phyloP scores from a whole-genome alignment of 53 echinoderm and acorn worm genomes.

The Hippasteria phrygiana region DNA sequence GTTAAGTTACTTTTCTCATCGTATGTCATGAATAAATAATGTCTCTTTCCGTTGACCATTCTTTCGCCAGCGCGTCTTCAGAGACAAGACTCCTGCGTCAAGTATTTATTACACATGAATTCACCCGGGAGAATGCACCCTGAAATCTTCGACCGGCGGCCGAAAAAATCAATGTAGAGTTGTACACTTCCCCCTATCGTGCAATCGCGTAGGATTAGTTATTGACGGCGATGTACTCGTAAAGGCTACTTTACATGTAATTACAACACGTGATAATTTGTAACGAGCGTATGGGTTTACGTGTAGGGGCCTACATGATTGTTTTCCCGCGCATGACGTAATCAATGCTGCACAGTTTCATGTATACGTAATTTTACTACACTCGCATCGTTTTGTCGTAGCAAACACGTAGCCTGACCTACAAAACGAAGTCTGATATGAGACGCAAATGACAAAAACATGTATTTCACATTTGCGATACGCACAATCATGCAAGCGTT shows the following conservation, averaged over 20 bases:
- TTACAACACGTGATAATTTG: constrained; percentile 17
- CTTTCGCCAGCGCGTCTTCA: constrained; percentile 1
- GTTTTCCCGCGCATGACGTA: too few species aligned
- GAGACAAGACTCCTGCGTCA: constrained; percentile 35
- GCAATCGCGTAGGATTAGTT: neutral
- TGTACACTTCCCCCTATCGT: constrained; percentile 25
- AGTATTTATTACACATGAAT: constrained; percentile 56
- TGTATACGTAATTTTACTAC: too few species aligned
- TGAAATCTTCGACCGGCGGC: constrained; percentile 45
- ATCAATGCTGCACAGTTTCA: too few species aligned
- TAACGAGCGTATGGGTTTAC: too few species aligned
- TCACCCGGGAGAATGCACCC: constrained; percentile 47
- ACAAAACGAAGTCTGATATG: too few species aligned
- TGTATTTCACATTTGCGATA: too few species aligned
- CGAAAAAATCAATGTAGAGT: constrained; percentile 25
- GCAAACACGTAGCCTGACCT: too few species aligned
- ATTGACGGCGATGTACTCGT: too few species aligned
- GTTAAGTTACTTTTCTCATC: constrained; percentile 51
- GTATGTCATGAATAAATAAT: constrained; percentile 61
- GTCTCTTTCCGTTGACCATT: constrained; percentile 7
- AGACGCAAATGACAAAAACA: too few species aligned
- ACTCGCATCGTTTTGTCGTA: too few species aligned
- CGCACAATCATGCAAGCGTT: too few species aligned
- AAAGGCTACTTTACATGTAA: constrained; percentile 41
- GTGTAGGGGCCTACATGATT: too few species aligned